These are phyloP conservation scores for Sebastolobus altivelis DNA, from an alignment of 2,797 vertebrate species.

Conservation along the genomic window DNA sequence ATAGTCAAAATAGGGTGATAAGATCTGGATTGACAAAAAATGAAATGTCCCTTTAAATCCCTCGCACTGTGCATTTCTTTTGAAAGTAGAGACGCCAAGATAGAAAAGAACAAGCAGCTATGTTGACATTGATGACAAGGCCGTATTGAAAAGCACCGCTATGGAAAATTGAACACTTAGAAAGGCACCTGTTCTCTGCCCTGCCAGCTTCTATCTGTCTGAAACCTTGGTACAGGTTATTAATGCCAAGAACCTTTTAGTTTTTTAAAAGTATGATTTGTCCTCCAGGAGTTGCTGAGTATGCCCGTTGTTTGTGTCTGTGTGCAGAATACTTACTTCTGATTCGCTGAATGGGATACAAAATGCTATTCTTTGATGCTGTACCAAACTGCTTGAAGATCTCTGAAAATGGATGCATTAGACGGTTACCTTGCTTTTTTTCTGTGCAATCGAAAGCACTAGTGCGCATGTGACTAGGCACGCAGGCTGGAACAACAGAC, in stretches of 20 bases:
- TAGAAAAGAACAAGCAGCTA: neutral
- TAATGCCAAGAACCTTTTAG: slow-evolving; percentile 22
- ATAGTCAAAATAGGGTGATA: neutral
- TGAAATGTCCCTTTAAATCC: neutral
- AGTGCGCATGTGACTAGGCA: slow-evolving; percentile 27
- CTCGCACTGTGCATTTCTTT: neutral
- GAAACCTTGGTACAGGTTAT: slow-evolving; percentile 32
- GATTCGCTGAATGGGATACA: slow-evolving; percentile 23
- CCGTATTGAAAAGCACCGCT: neutral
- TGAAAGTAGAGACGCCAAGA: neutral
- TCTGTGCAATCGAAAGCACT: slow-evolving; percentile 29
- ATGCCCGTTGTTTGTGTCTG: neutral
- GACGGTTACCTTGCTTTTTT: slow-evolving; percentile 33
- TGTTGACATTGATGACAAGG: slow-evolving; percentile 31
- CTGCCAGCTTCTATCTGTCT: slow-evolving; percentile 6
- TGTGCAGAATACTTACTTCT: slow-evolving; percentile 12
- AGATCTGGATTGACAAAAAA: neutral
- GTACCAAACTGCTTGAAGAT: slow-evolving; percentile 30
- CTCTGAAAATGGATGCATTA: slow-evolving; percentile 49
- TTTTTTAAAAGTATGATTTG: slow-evolving; percentile 31
- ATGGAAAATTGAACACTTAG: slow-evolving; percentile 24
- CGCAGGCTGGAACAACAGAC: slow-evolving; percentile 37
- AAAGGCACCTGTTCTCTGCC: slow-evolving; percentile 28
- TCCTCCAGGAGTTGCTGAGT: slow-evolving; percentile 31
- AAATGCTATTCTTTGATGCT: slow-evolving; percentile 31